These are phyloP conservation scores for Chaenogobius annularis DNA, from an alignment of 2,113 vertebrate species.

Conservation along the genomic window DNA sequence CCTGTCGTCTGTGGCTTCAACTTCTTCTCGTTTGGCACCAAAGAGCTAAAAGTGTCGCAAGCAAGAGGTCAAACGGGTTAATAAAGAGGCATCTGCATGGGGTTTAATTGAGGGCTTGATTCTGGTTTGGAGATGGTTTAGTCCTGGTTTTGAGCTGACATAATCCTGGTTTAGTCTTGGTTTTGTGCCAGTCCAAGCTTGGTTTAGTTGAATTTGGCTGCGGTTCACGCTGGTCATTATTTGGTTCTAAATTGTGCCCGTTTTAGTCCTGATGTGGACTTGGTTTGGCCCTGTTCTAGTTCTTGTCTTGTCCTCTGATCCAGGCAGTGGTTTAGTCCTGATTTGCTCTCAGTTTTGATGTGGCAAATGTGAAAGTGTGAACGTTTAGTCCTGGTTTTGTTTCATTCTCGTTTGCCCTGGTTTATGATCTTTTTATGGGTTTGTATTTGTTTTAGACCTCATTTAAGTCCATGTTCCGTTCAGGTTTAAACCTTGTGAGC, in stretches of 20 bases:
- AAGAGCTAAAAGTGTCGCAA: constrained; percentile 12
- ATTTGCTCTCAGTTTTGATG: too few relatives aligned
- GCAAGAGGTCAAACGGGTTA: constrained; percentile 32
- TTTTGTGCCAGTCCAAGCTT: not conserved
- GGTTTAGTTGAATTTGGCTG: not conserved
- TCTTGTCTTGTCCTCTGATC: not conserved
- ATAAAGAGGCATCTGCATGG: constrained; percentile 5
- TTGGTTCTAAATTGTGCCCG: too few relatives aligned
- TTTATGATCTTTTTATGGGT: too few relatives aligned
- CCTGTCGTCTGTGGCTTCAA: constrained; percentile 41
- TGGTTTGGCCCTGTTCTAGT: not conserved
- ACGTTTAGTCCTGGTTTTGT: too few relatives aligned
- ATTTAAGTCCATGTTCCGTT: too few relatives aligned
- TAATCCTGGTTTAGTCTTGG: not conserved
- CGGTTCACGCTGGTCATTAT: too few relatives aligned
- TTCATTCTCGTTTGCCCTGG: too few relatives aligned
- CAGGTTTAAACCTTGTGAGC: too few relatives aligned
- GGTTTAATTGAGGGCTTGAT: not conserved
- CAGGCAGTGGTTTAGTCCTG: too few relatives aligned
- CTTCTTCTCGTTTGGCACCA: constrained; percentile 36
- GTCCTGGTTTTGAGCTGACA: not conserved
- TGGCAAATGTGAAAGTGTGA: too few relatives aligned
- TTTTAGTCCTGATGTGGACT: not conserved
- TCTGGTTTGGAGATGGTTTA: not conserved
- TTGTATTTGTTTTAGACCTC: too few relatives aligned